phyloP scores from a whole-genome alignment of 2,113 vertebrate genomes.

The Archocentrus centrarchus region DNA sequence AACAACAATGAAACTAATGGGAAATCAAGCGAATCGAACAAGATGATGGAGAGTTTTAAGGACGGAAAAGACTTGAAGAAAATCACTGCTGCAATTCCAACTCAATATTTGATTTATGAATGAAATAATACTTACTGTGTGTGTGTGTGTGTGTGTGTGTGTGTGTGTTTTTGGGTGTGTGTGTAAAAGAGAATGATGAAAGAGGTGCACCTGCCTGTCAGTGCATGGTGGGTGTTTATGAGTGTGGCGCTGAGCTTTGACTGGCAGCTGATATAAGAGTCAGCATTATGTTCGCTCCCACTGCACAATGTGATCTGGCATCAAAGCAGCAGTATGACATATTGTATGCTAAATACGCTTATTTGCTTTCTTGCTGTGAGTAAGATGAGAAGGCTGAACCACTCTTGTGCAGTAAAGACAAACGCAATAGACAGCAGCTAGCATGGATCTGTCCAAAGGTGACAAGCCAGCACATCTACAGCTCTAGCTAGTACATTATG shows the following conservation, averaged over 20 bases:
- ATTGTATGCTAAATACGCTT: slow-evolving; percentile 5
- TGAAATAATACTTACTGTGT: neutral
- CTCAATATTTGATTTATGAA: slow-evolving; percentile 15
- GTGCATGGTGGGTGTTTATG: neutral
- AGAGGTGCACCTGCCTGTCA: slow-evolving; percentile 8
- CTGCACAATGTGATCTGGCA: neutral
- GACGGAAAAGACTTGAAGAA: neutral
- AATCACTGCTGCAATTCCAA: slow-evolving; percentile 7
- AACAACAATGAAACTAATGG: neutral
- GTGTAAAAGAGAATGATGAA: neutral
- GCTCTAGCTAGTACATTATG: neutral
- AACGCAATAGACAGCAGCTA: neutral
- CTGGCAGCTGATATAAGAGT: neutral
- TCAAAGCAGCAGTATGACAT: neutral
- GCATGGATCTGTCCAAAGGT: neutral
- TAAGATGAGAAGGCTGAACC: neutral
- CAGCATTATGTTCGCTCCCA: neutral
- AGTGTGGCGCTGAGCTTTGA: neutral
- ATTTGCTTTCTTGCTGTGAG: slow-evolving; percentile 1
- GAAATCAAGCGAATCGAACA: neutral
- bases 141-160: neutral
- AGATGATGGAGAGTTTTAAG: neutral
- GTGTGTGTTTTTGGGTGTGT: neutral
- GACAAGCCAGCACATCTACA: neutral
- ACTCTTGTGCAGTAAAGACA: neutral